A percentile compares a stretch with the other conserved stretches of the same genome.
Conservation (phyloP, 1,140 invertebrate genomes). For the Rhagoletis zephyria region DNA sequence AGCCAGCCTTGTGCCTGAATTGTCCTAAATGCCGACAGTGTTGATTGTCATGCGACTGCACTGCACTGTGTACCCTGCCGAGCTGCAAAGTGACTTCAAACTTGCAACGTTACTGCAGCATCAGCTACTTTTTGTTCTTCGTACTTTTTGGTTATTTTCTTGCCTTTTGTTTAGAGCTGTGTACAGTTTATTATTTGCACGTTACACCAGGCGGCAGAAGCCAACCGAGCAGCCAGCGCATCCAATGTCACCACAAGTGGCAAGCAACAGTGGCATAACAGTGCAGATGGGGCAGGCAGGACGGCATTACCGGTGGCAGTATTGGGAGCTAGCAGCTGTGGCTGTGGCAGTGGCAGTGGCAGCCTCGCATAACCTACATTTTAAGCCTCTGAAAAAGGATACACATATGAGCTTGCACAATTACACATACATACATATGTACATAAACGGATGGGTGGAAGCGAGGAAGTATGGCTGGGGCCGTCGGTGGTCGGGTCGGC, state of each 20-base stretch:
- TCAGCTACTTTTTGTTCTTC: not conserved
- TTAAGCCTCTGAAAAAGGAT: not conserved
- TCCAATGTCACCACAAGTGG: slow-evolving; percentile 50
- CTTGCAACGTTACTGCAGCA: slow-evolving; percentile 19
- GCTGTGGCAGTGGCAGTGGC: not conserved
- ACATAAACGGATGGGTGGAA: not conserved
- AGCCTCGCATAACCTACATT: slow-evolving; percentile 18
- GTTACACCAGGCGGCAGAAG: slow-evolving; percentile 12
- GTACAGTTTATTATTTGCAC: slow-evolving; percentile 26
- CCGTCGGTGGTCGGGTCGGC: not conserved
- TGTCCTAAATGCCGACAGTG: slow-evolving; percentile 29
- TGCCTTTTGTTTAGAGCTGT: slow-evolving; percentile 28
- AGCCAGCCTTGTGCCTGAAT: not conserved
- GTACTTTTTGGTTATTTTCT: not conserved
- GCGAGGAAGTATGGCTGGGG: too few species aligned
- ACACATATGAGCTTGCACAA: not conserved
- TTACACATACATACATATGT: not conserved
- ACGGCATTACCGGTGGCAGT: not conserved
- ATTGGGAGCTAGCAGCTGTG: not conserved
- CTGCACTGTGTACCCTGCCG: not conserved
- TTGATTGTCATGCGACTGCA: slow-evolving; percentile 27
- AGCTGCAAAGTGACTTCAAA: slow-evolving; percentile 50
- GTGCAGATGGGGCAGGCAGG: not conserved
- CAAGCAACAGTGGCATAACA: not conserved
- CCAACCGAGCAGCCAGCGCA: slow-evolving; percentile 31